Percentiles rank a stretch among this genome's conserved stretches.
phyloP scores from a whole-genome alignment of 2,888 invertebrate genomes.

The Caprella mutica region DNA sequence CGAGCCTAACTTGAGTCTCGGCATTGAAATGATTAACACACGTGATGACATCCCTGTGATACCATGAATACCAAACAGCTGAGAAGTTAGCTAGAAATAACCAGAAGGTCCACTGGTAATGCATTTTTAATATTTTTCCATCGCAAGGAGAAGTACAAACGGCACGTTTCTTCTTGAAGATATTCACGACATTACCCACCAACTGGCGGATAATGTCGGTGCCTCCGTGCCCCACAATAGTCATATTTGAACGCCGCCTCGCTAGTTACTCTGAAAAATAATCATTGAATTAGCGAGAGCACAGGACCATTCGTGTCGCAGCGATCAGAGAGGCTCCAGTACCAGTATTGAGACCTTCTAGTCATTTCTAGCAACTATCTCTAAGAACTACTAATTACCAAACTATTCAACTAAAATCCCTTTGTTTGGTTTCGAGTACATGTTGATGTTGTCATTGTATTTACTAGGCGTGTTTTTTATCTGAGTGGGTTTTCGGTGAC shows the following conservation, averaged over 20 bases:
- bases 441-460: slow-evolving; percentile 22
- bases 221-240: slow-evolving; percentile 34
- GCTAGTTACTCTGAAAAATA: too few species aligned
- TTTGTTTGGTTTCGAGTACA: slow-evolving; percentile 10
- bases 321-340: too few species aligned
- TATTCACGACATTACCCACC: slow-evolving; percentile 34
- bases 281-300: too few species aligned
- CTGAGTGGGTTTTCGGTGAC: slow-evolving; percentile 25
- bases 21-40: slow-evolving; percentile 34
- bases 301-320: too few species aligned
- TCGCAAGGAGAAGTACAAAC: slow-evolving; percentile 33
- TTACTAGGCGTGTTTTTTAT: slow-evolving; percentile 28
- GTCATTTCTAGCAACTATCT: too few species aligned
- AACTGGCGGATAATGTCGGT: slow-evolving; percentile 34
- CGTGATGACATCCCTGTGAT: slow-evolving; percentile 33
- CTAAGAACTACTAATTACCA: too few species aligned
- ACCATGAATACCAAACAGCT: slow-evolving; percentile 33
- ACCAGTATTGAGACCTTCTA: too few species aligned
- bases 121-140: slow-evolving; percentile 33
- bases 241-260: slow-evolving; percentile 33
- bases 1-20: slow-evolving; percentile 33
- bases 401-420: slow-evolving; percentile 4
- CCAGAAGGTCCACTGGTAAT: slow-evolving; percentile 35
- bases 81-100: slow-evolving; percentile 33
- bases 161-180: slow-evolving; percentile 34